Evolutionary conservation across 2,888 invertebrate genomes (phyloP).

Genomic region (Macroteleia sp.): DNA sequence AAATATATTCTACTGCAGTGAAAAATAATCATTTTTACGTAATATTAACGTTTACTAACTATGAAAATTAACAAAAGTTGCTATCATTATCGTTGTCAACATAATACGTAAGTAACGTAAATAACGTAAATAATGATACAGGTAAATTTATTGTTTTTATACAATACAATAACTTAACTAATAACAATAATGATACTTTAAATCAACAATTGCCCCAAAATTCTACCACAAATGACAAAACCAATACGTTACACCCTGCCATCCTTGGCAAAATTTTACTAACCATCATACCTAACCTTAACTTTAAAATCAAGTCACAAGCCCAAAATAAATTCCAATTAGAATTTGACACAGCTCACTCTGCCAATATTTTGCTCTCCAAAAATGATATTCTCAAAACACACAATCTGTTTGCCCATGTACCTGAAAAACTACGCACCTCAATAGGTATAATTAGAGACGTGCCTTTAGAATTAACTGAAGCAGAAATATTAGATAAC

Average conservation of each 20-base stretch:
- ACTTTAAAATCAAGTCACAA: background rate
- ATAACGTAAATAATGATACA: no score
- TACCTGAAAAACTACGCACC: background rate
- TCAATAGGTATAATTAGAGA: background rate
- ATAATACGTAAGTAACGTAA: no score
- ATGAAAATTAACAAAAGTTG: no score
- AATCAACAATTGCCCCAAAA: background rate
- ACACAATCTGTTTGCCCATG: background rate
- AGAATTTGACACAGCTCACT: background rate
- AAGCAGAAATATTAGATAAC: background rate
- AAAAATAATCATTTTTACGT: no score
- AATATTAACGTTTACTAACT: no score
- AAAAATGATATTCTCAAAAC: background rate
- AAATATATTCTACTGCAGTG: no score
- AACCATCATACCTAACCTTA: background rate
- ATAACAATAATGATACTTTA: no score
- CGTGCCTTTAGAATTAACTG: background rate
- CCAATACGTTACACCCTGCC: background rate
- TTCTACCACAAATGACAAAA: background rate
- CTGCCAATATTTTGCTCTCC: background rate
- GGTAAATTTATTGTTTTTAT: no score
- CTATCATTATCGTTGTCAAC: no score
- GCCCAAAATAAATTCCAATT: background rate
- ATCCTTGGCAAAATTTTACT: background rate
- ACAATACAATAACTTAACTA: no score